Evolutionary conservation across 1,140 invertebrate species (phyloP).

Genomic region (Drosophila serrata): DNA sequence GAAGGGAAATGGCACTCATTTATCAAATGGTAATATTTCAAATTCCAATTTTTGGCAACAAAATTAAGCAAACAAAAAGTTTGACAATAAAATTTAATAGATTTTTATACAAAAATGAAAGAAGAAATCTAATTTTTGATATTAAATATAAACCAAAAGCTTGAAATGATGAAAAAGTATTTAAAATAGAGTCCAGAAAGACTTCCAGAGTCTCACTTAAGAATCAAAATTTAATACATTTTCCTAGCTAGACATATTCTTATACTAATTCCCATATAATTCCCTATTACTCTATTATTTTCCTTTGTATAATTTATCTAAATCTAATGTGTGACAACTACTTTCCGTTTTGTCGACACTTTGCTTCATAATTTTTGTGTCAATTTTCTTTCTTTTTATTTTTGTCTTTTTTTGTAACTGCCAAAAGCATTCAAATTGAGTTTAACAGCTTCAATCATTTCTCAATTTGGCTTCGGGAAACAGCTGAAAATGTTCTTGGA

Average conservation of each 20-base stretch:
- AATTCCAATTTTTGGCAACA: neutral
- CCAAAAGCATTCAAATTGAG: constrained; percentile 11
- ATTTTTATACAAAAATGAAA: neutral
- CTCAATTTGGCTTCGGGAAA: constrained; percentile 9
- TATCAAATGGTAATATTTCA: constrained; percentile 13
- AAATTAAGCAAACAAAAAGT: neutral
- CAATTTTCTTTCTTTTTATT: neutral
- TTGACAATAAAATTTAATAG: neutral
- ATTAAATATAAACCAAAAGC: neutral
- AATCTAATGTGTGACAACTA: neutral
- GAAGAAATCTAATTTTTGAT: neutral
- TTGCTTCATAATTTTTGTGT: constrained; percentile 19
- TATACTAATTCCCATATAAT: neutral
- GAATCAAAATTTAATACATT: neutral
- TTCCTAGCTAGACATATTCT: too few relatives aligned
- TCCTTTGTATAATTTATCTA: neutral
- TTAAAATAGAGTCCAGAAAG: neutral
- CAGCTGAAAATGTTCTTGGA: neutral
- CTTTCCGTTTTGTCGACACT: constrained; percentile 6
- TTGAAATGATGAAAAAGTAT: neutral
- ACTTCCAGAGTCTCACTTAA: neutral
- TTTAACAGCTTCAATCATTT: constrained; percentile 29
- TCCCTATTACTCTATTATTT: too few relatives aligned
- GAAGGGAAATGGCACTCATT: constrained; percentile 21
- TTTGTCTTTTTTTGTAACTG: neutral